A percentile compares a stretch with the other conserved stretches of the same genome.
phyloP scores from a whole-genome alignment of 2,113 vertebrate species.

The Phasianus colchicus region DNA sequence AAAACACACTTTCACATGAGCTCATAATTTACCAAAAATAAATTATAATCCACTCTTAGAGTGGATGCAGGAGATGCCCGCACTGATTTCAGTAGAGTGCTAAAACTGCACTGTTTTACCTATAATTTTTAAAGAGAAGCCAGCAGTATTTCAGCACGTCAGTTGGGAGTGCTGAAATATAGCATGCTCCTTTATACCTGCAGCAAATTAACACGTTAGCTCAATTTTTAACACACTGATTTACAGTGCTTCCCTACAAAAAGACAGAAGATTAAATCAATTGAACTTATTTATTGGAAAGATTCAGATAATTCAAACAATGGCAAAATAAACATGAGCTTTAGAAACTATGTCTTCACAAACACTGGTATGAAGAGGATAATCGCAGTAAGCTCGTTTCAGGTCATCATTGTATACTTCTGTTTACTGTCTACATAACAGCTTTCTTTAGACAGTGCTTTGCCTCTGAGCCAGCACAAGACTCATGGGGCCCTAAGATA shows the following conservation, averaged over 20 bases:
- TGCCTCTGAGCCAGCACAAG: background rate
- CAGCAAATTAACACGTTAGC: background rate
- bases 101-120: background rate
- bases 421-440: rapidly evolving
- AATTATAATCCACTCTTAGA: background rate
- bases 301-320: background rate
- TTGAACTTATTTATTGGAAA: background rate
- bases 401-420: background rate
- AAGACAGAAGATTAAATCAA: background rate
- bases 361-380: rapidly evolving
- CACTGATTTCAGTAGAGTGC: background rate
- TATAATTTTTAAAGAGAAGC: background rate
- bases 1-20: background rate
- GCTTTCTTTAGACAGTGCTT: rapidly evolving
- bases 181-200: background rate
- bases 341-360: background rate
- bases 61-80: background rate
- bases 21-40: background rate
- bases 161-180: background rate
- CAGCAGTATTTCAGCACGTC: background rate
- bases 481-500: rapidly evolving
- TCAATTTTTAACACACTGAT: background rate
- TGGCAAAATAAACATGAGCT: background rate
- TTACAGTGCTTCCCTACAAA: background rate
- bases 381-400: background rate